These are phyloP conservation scores for Apotomis capreana DNA, from an alignment of 2,888 invertebrate genomes.

Conservation along the genomic window DNA sequence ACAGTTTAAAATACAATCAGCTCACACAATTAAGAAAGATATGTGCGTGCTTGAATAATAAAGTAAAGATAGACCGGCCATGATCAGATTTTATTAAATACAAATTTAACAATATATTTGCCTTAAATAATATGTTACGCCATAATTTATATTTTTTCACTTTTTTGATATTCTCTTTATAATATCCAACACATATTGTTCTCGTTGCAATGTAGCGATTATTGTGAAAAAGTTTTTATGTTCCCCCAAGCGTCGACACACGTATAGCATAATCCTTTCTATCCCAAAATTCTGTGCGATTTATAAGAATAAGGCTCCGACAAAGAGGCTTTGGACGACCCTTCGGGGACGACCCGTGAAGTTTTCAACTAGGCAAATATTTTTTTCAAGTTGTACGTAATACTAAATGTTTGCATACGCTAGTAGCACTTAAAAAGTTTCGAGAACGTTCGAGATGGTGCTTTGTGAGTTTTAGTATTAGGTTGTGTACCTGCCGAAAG, in stretches of 20 bases:
- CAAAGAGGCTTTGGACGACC: constrained; percentile 56
- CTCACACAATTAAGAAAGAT: no score
- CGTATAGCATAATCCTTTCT: constrained; percentile 34
- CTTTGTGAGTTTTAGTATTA: background rate
- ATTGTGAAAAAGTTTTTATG: constrained; percentile 1
- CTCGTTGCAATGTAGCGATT: background rate
- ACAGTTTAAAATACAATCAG: no score
- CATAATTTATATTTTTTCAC: no score
- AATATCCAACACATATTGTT: no score
- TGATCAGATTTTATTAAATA: no score
- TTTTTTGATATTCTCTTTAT: no score
- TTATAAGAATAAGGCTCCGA: constrained; percentile 47
- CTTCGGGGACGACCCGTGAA: constrained; percentile 53
- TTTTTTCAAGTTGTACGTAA: constrained; percentile 50
- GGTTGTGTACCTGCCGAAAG: background rate
- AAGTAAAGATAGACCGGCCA: no score
- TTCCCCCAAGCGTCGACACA: constrained; percentile 23
- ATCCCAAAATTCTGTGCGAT: constrained; percentile 33
- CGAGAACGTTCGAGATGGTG: background rate
- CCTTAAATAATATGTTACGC: no score
- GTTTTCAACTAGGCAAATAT: constrained; percentile 56
- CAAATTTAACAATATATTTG: no score
- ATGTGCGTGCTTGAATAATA: no score
- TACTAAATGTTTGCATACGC: constrained; percentile 52
- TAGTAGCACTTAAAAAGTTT: constrained; percentile 44